Evolutionary conservation across 2,113 vertebrate species (phyloP), one percentile per base, ranked within the genome.

Genomic region (Lepisosteus osseus): DNA sequence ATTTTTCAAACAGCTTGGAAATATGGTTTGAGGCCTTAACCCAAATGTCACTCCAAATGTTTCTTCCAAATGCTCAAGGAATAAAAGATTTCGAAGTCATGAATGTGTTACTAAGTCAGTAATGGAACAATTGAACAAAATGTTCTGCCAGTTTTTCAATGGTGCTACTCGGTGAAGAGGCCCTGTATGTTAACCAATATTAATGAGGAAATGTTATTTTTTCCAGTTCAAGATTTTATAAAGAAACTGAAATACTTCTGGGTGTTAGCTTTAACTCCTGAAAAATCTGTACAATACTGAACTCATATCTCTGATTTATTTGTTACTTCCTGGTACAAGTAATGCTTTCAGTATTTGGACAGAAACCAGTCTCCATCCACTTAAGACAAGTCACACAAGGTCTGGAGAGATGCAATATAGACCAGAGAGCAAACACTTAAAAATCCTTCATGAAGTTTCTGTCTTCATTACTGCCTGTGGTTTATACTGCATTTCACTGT

Each of bases 1-100:
- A 88, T 90, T 92, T 89, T 83, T 85, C 83, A 79, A 94, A 89
- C 90, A 89, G 91, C 90, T 93, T 90, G 91, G 90, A 93, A 93
- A 93, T 93, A 91, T 91, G 90, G 90, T 94, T 94, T 89, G 90
- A 94, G 92, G 91, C 92, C 91, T 91, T 89, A 87, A 90, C 89
- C 91, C 87, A 92, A 90, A 94, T 91, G 93, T 90, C 92, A 86
- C 91, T 77, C 91, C 91, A 92, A 93, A 94, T 93, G 92, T 87
- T 90, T 85, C 88, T 91, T 92, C 92, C 89, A 94, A 93, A 92
- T 89, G 88, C 88, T 88, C 89, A 62, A 72, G 62, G 54, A 59
- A 73, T 73, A 17, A 65, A 80, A 75, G 76, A 83, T 70, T 68
- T 29, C 70, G n/a, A 74, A 71, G 72, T 72, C 72, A 74, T 74